Evolutionary conservation across 2,797 vertebrate species (phyloP), one percentile per base, ranked within the genome.

Genomic region (Pseudopleuronectes americanus): DNA sequence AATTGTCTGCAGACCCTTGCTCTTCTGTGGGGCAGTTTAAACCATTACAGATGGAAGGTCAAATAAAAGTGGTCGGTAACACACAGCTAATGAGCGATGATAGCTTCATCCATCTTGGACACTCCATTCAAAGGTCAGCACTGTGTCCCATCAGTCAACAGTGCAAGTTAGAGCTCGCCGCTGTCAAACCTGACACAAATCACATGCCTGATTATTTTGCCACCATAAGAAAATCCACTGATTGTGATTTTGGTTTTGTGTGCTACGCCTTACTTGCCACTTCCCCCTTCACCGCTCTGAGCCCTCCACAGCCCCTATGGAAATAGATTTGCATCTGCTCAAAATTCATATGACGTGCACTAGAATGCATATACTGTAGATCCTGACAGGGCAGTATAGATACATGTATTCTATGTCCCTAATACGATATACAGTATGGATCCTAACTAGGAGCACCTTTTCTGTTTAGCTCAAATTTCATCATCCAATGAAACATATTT

Each of bases 91-190:
- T 47, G 60, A 51, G 28, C 47, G 5, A 36, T 28, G 16, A 16
- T 6, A 22, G 28, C 28, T 36, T 10, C 28, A 22, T 56, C 13
- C 36, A 43, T 56, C 36, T 38, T 53, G 28, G 48, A 52, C 61
- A 24, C 14, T 36, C 61, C 49, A 33, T 7, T 53, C 53, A 33
- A 47, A 65, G 38, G 52, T 65, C 52, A 65, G 8, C 5, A 6
- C 51, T 28, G 52, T 45, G 43, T 48, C n/a, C 45, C 3, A 2
- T 26, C 6, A 26, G 59, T 60, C 58, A 48, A n/a, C 43, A 31
- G 43, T 28, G 58, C 14, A 45, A 6, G 38, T 58, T 38, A 41
- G 13, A 41, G 56, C 16, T 57, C 56, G 16, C 16, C 45, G 3
- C 38, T 12, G 13, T 41, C 38, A 41, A 41, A 14, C 38, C 14